Conservation (phyloP, 2,113 vertebrate species). For the Opisthocomus hoazin region DNA sequence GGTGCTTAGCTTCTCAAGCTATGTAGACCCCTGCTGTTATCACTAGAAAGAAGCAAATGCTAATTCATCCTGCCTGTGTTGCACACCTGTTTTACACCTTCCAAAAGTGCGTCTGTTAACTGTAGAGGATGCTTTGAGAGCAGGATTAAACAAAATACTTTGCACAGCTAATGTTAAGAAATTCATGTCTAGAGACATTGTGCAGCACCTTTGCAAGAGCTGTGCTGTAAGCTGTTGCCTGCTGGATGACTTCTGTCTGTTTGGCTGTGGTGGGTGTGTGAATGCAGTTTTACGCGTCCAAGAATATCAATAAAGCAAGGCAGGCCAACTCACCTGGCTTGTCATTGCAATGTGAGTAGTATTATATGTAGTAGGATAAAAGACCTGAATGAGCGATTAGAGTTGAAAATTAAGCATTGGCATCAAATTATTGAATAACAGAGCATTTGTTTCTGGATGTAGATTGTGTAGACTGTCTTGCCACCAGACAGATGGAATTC, state of each 20-base stretch:
- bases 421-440: background rate
- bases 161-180: background rate
- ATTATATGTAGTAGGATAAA: background rate
- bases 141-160: background rate
- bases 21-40: background rate
- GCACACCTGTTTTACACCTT: background rate
- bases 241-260: background rate
- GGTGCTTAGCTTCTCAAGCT: background rate
- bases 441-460: background rate
- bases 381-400: background rate
- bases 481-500: background rate
- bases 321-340: background rate
- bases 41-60: background rate
- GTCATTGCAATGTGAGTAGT: background rate
- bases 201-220: background rate
- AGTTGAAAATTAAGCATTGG: background rate
- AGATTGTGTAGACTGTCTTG: background rate
- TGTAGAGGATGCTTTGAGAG: background rate
- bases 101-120: background rate
- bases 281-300: background rate
- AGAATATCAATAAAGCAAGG: background rate
- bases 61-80: background rate
- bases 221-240: background rate
- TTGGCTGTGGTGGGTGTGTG: background rate
- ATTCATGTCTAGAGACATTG: background rate